Percentiles rank a stretch among this genome's conserved stretches.
These are phyloP conservation scores for Chinchilla lanigera DNA, from an alignment of 2,113 vertebrate species.

Conservation along the genomic window DNA sequence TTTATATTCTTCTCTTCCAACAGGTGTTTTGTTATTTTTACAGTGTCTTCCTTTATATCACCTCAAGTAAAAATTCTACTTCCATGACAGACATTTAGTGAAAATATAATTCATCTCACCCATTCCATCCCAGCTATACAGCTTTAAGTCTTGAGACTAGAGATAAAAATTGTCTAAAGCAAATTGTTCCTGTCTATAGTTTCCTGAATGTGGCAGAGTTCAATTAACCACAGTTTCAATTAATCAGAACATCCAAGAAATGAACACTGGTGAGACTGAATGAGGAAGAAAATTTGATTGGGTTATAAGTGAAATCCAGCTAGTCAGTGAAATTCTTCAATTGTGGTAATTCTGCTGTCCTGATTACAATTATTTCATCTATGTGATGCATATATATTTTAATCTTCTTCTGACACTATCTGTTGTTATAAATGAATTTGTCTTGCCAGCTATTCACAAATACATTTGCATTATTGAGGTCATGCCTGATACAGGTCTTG, in stretches of 20 bases:
- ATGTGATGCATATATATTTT: slow-evolving; percentile 81
- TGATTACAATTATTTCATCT: slow-evolving; percentile 86
- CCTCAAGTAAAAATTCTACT: slow-evolving; percentile 64
- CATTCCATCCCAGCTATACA: not conserved
- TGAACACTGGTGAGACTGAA: slow-evolving; percentile 80
- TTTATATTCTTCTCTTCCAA: slow-evolving; percentile 51
- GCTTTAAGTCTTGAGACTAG: slow-evolving; percentile 39
- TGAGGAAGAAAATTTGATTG: slow-evolving; percentile 84
- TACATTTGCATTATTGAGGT: slow-evolving; percentile 79
- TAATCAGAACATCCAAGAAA: slow-evolving; percentile 85
- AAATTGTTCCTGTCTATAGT: slow-evolving; percentile 77
- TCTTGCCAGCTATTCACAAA: slow-evolving; percentile 75
- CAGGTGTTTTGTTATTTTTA: slow-evolving; percentile 48
- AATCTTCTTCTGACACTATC: slow-evolving; percentile 75
- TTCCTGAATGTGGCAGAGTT: slow-evolving; percentile 79
- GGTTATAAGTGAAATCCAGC: slow-evolving; percentile 83
- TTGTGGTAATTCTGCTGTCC: slow-evolving; percentile 82
- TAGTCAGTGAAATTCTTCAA: slow-evolving; percentile 82
- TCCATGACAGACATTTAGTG: slow-evolving; percentile 26
- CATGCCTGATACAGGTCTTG: slow-evolving; percentile 71
- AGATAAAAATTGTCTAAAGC: slow-evolving; percentile 70
- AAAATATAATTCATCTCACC: slow-evolving; percentile 37
- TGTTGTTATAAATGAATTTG: slow-evolving; percentile 79
- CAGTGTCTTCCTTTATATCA: slow-evolving; percentile 9
- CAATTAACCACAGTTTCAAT: slow-evolving; percentile 85